Conservation (phyloP, 2,888 invertebrate genomes). For the Octodonta nipae region DNA sequence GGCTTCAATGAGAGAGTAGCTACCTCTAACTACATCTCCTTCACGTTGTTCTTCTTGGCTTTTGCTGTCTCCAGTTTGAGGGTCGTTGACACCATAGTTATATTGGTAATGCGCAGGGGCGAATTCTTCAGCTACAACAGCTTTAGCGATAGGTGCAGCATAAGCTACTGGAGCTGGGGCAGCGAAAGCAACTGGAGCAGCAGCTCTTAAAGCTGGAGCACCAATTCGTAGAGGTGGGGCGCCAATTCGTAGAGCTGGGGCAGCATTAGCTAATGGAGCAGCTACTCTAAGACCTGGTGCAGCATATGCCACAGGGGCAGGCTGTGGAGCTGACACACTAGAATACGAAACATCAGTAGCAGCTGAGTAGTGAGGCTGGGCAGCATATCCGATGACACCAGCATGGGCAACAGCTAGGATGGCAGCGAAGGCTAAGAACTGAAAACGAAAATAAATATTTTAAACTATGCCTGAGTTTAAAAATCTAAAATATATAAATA, state of each 20-base stretch:
- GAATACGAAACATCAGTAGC: constrained; percentile 22
- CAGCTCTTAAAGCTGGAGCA: background rate
- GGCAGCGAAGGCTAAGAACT: constrained; percentile 13
- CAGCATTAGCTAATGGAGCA: constrained; percentile 14
- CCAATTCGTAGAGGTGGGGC: too few species aligned
- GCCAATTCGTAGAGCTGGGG: too few species aligned
- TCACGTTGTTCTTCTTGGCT: constrained; percentile 39
- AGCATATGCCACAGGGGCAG: too few species aligned
- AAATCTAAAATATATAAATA: too few species aligned
- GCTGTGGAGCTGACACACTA: constrained; percentile 8
- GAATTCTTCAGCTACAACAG: constrained; percentile 15
- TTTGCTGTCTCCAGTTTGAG: constrained; percentile 38
- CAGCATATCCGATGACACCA: constrained; percentile 10
- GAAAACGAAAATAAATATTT: too few species aligned
- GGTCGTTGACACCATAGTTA: constrained; percentile 14
- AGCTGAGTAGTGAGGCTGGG: constrained; percentile 10
- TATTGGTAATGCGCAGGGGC: constrained; percentile 13
- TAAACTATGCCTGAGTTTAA: too few species aligned
- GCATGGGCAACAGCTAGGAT: constrained; percentile 15
- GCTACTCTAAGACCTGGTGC: constrained; percentile 13
- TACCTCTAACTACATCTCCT: constrained; percentile 39
- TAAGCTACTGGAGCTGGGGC: constrained; percentile 27
- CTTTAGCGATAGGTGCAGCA: constrained; percentile 12
- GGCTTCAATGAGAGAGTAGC: constrained; percentile 38
- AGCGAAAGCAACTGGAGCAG: constrained; percentile 22